A percentile compares a stretch with the other conserved stretches of the same genome.
Conservation (phyloP, 37 sponge, comb jelly and placozoan species). For the Haliclona indistincta region DNA sequence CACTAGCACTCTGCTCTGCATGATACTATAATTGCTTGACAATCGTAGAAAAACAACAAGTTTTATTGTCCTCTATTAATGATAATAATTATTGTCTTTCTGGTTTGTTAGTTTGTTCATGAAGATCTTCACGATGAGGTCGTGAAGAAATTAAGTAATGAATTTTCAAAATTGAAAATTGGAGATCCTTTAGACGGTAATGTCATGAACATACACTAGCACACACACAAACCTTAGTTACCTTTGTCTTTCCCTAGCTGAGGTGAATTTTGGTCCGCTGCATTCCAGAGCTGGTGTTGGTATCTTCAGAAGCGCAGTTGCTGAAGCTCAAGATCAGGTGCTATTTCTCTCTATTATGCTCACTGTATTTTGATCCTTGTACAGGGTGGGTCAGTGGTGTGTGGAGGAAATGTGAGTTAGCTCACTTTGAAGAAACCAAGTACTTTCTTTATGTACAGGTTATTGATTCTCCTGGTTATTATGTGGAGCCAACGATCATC, state of each 20-base stretch:
- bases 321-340: slow-evolving; percentile 51
- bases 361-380: neutral
- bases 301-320: slow-evolving; percentile 72
- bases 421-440: neutral
- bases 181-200: slow-evolving; percentile 94
- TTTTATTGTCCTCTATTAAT: too few species aligned
- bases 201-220: neutral
- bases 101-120: slow-evolving; percentile 90
- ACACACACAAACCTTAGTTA: neutral
- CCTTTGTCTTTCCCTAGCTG: slow-evolving; percentile 44
- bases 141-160: slow-evolving; percentile 82
- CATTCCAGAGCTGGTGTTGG: slow-evolving; percentile 79
- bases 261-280: slow-evolving; percentile 86
- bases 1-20: too few species aligned
- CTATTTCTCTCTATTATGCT: neutral
- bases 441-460: slow-evolving; percentile 22
- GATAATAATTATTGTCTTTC: too few species aligned
- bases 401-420: slow-evolving; percentile 86
- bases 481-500: slow-evolving; percentile 95
- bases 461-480: slow-evolving; percentile 83
- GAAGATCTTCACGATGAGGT: slow-evolving; percentile 88
- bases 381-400: slow-evolving; percentile 86
- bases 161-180: slow-evolving; percentile 82
- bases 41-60: too few species aligned
- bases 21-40: too few species aligned